phyloP scores from a whole-genome alignment of 23 tunicate species.

The Styela clava region DNA sequence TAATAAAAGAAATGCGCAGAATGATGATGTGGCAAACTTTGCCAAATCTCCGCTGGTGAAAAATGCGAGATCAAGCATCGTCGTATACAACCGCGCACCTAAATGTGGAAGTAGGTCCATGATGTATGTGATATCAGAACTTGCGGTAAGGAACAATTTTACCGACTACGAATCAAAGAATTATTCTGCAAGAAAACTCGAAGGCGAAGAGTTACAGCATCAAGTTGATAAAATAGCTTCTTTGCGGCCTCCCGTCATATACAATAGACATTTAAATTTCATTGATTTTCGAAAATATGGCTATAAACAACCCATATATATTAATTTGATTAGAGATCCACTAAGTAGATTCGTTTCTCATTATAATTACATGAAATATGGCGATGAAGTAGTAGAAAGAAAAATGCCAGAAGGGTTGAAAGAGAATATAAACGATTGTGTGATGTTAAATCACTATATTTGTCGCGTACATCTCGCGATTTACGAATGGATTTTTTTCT shows the following conservation, averaged over 20 bases:
- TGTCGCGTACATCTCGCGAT: neutral
- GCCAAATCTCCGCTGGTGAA: neutral
- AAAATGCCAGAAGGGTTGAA: too few species aligned
- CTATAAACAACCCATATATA: conserved; percentile 14
- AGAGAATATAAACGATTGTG: conserved; percentile 7
- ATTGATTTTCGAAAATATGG: conserved; percentile 27
- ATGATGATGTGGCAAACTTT: too few species aligned
- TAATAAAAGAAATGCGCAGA: too few species aligned
- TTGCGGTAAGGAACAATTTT: conserved; percentile 12
- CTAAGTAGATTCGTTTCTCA: conserved; percentile 18
- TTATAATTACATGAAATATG: conserved; percentile 31
- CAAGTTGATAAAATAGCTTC: neutral
- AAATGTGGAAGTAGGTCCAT: conserved; percentile 35
- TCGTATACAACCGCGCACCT: conserved; percentile 17
- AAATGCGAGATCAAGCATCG: conserved; percentile 7
- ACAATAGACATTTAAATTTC: conserved; percentile 21
- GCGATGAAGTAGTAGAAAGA: conserved; percentile 7
- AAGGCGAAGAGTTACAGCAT: neutral
- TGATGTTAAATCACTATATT: neutral
- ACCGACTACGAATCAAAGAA: neutral
- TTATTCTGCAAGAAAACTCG: neutral
- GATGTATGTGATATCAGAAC: conserved; percentile 2
- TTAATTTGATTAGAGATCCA: conserved; percentile 19
- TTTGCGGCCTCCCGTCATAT: conserved; percentile 15
- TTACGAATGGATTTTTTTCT: conserved; percentile 10